Percentiles rank a stretch among this genome's conserved stretches.
Evolutionary conservation across 2,888 invertebrate species (phyloP).

Genomic region (Lingula anatina): DNA sequence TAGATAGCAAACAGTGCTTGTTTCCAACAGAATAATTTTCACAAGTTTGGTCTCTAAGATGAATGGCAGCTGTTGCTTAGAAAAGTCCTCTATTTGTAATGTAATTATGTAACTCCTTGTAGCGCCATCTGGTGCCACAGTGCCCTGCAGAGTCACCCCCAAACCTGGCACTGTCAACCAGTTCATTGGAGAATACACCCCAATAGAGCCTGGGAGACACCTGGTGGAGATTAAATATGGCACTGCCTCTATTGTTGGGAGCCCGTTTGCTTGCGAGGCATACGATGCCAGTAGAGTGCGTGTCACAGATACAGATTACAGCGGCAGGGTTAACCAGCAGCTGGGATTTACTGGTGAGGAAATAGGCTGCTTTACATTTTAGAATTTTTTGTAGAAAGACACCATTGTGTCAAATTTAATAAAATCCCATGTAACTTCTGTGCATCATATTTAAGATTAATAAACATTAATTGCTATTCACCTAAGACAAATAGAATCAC

Average conservation of each 20-base stretch:
- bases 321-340: slow-evolving; percentile 37
- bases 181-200: slow-evolving; percentile 77
- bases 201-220: slow-evolving; percentile 80
- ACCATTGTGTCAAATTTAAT: too few relatives aligned
- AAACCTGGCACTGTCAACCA: background rate
- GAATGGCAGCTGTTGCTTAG: background rate
- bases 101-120: background rate
- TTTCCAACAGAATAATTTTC: background rate
- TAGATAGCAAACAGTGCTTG: too few relatives aligned
- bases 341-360: slow-evolving; percentile 28
- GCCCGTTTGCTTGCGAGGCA: slow-evolving; percentile 89
- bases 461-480: too few relatives aligned
- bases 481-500: too few relatives aligned
- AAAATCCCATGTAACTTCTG: too few relatives aligned
- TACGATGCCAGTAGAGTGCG: slow-evolving; percentile 84
- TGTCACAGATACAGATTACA: slow-evolving; percentile 54
- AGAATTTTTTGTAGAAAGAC: too few relatives aligned
- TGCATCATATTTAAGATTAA: too few relatives aligned
- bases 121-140: slow-evolving; percentile 17
- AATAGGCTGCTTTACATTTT: too few relatives aligned
- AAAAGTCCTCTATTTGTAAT: background rate
- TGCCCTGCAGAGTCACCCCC: slow-evolving; percentile 8
- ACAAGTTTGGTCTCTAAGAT: background rate
- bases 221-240: slow-evolving; percentile 91
- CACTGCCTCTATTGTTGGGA: slow-evolving; percentile 78